Evolutionary conservation across 1,140 invertebrate species (phyloP).

Genomic region (Papilio machaon): DNA sequence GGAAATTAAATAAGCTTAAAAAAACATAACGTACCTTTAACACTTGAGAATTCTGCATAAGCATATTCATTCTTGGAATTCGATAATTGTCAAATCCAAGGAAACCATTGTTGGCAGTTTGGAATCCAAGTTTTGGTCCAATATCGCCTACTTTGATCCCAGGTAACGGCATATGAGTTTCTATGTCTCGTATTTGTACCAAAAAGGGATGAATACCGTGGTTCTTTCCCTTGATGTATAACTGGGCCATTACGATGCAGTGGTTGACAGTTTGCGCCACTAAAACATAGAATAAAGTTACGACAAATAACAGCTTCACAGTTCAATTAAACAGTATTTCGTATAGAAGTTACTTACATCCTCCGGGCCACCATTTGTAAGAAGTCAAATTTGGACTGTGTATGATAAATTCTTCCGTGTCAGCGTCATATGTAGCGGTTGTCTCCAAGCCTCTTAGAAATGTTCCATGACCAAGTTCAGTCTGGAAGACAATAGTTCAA

Average conservation of each 20-base stretch:
- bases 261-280: constrained; percentile 95
- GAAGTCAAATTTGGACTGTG: constrained; percentile 93
- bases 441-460: constrained; percentile 96
- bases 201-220: constrained; percentile 95
- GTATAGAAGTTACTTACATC: constrained; percentile 85
- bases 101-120: constrained; percentile 94
- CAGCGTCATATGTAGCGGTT: constrained; percentile 93
- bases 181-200: constrained; percentile 92
- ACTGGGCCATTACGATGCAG: constrained; percentile 92
- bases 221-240: constrained; percentile 90
- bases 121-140: constrained; percentile 94
- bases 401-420: constrained; percentile 93
- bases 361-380: constrained; percentile 98
- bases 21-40: constrained; percentile 76
- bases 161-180: constrained; percentile 91
- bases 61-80: constrained; percentile 93
- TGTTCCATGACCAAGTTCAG: constrained; percentile 96
- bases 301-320: constrained; percentile 56
- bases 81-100: constrained; percentile 90
- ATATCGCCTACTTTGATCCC: constrained; percentile 96
- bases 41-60: constrained; percentile 96
- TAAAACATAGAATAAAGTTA: constrained; percentile 84
- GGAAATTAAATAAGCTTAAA: not conserved
- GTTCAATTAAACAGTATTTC: not conserved
- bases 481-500: constrained; percentile 80